These are phyloP conservation scores for Dolomedes plantarius DNA, from an alignment of 2,888 invertebrate genomes.

Conservation along the genomic window DNA sequence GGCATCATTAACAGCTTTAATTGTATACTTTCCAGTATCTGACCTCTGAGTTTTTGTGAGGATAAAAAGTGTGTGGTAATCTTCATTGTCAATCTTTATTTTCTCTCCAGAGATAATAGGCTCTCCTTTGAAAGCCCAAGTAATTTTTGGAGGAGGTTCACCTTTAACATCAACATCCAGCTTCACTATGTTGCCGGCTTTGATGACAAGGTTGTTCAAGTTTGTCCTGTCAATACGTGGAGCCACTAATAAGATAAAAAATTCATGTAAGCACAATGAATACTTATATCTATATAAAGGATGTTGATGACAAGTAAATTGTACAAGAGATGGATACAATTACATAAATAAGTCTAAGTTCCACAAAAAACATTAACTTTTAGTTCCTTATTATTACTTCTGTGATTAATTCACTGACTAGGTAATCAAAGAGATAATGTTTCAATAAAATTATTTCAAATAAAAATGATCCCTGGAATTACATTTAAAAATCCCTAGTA, in stretches of 20 bases:
- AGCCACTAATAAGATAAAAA: constrained; percentile 83
- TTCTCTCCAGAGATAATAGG: constrained; percentile 82
- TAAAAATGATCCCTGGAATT: no score
- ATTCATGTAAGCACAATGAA: no score
- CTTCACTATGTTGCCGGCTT: constrained; percentile 77
- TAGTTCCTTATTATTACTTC: no score
- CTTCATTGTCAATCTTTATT: constrained; percentile 91
- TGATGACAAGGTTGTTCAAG: constrained; percentile 77
- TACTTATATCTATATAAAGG: no score
- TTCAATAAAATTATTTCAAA: no score
- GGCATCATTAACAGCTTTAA: constrained; percentile 94
- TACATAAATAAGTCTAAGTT: no score
- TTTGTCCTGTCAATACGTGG: constrained; percentile 78
- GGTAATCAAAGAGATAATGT: no score
- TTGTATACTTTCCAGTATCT: constrained; percentile 91
- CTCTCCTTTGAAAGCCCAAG: constrained; percentile 88
- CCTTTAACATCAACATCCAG: constrained; percentile 77
- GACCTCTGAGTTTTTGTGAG: constrained; percentile 88
- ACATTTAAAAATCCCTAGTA: no score
- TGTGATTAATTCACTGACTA: no score
- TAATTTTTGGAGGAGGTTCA: constrained; percentile 79
- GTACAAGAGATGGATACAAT: no score
- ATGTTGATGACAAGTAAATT: no score
- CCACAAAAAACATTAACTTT: no score
- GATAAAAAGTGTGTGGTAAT: constrained; percentile 92